Evolutionary conservation across 1,140 invertebrate genomes (phyloP).

Genomic region (Lepeophtheirus salmonis): DNA sequence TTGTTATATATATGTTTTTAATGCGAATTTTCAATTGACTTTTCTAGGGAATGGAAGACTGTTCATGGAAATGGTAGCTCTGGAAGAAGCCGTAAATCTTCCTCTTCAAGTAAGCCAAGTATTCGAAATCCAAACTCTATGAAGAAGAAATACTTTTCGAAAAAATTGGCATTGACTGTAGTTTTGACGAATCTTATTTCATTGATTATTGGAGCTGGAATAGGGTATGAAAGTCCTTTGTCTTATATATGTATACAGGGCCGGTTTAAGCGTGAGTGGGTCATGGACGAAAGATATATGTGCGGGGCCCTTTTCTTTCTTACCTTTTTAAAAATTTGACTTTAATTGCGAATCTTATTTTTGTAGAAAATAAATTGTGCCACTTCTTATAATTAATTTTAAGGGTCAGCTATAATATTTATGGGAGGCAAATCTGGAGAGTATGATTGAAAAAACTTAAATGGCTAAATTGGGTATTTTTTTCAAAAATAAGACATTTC

Average conservation of each 20-base stretch:
- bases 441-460: no score
- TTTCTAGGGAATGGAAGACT: background rate
- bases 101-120: constrained; percentile 1
- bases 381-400: no score
- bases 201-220: constrained; percentile 10
- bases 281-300: no score
- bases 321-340: no score
- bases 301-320: no score
- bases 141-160: background rate
- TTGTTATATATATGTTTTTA: background rate
- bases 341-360: background rate
- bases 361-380: no score
- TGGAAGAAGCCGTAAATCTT: constrained; percentile 4
- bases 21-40: no score
- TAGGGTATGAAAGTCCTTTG: constrained; percentile 4
- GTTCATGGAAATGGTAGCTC: background rate
- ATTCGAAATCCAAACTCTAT: background rate
- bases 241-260: background rate
- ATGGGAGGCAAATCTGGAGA: no score
- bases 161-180: background rate
- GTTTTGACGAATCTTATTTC: constrained; percentile 8
- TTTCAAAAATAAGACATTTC: no score
- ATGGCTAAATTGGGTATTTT: no score
- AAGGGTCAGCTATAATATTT: no score
- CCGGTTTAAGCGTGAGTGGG: background rate